These are phyloP conservation scores for Telmatochromis sp. DNA, from an alignment of 2,113 vertebrate species.

Conservation along the genomic window DNA sequence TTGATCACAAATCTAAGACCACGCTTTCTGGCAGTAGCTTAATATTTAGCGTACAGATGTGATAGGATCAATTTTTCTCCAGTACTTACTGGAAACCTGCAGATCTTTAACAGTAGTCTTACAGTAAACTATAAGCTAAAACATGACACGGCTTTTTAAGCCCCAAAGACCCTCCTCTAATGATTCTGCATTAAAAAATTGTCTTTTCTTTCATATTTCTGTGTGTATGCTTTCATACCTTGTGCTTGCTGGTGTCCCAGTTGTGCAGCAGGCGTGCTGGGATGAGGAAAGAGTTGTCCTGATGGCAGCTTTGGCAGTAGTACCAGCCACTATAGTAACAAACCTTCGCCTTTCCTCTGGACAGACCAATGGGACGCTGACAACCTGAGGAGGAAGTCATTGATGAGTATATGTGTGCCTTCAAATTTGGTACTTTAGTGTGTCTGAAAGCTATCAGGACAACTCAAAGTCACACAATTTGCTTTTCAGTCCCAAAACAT, in stretches of 20 bases:
- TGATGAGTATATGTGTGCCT: not conserved
- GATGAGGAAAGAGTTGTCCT: conserved; percentile 92
- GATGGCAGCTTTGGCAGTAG: conserved; percentile 90
- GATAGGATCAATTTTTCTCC: not conserved
- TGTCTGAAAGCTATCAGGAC: not conserved
- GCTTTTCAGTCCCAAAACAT: not conserved
- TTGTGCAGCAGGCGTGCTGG: conserved; percentile 94
- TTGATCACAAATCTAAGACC: not conserved
- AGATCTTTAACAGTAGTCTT: not conserved
- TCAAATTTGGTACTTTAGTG: not conserved
- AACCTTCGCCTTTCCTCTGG: conserved; percentile 89
- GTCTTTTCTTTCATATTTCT: not conserved
- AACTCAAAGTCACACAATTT: not conserved
- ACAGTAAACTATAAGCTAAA: not conserved
- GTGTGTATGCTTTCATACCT: conserved; percentile 70
- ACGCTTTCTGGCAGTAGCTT: not conserved
- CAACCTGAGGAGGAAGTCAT: conserved; percentile 75
- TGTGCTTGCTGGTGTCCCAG: conserved; percentile 95
- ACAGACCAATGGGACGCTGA: conserved; percentile 85
- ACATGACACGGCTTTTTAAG: not conserved
- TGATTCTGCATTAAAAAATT: not conserved
- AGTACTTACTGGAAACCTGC: not conserved
- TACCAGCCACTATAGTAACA: conserved; percentile 99
- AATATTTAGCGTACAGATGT: not conserved
- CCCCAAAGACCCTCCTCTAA: not conserved